Conservation (phyloP, 1,140 invertebrate species). For the Uloborus diversus region DNA sequence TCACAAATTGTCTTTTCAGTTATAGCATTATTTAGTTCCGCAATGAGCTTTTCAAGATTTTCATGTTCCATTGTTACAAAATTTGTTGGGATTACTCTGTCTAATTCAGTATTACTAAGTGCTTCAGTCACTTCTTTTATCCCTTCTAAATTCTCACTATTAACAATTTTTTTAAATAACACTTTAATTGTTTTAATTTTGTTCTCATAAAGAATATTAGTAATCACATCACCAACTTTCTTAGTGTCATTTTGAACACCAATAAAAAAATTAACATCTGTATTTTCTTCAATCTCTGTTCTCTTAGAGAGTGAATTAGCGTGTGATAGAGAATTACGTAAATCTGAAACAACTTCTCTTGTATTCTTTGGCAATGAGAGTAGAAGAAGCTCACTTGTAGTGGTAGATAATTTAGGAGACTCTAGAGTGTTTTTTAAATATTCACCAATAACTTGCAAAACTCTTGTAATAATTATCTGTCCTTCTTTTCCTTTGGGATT, state of each 20-base stretch:
- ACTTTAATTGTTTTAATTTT: neutral
- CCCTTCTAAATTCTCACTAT: neutral
- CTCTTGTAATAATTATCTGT: too few species aligned
- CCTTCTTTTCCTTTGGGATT: too few species aligned
- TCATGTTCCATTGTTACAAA: neutral
- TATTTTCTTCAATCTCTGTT: neutral
- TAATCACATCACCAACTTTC: neutral
- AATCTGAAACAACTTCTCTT: neutral
- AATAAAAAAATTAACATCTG: neutral
- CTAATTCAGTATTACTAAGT: neutral
- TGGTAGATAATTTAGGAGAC: conserved; percentile 16
- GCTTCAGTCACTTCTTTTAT: neutral
- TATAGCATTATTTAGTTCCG: neutral
- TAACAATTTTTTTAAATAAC: neutral
- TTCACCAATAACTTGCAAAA: too few species aligned
- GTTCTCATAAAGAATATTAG: neutral
- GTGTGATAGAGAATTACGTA: conserved; percentile 18
- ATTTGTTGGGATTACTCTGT: neutral
- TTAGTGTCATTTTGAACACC: conserved; percentile 23
- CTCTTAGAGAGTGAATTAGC: neutral
- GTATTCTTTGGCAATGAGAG: neutral
- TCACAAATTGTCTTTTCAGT: neutral
- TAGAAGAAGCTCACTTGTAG: conserved; percentile 7
- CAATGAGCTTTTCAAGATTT: neutral
- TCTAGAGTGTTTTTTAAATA: conserved; percentile 26